Evolutionary conservation across 2,797 vertebrate genomes (phyloP).

Genomic region (Pseudochirops cupreus): DNA sequence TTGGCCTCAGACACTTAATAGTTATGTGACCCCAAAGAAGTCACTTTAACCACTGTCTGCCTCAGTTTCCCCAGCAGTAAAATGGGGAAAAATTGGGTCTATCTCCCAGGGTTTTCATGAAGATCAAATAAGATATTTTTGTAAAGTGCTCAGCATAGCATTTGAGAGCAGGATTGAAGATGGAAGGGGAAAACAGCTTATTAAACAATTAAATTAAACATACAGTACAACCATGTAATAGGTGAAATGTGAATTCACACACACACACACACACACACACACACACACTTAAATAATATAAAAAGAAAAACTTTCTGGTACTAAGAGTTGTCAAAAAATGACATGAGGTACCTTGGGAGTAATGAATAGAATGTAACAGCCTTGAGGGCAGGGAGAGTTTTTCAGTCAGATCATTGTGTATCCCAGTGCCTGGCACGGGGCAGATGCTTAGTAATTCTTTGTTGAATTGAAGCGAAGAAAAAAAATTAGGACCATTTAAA

Average conservation of each 20-base stretch:
- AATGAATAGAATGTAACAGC: not conserved
- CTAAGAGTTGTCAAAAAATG: not conserved
- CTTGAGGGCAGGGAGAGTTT: not conserved
- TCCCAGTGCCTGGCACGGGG: not conserved
- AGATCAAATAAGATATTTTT: not conserved
- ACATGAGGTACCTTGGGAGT: not conserved
- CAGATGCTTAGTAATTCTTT: conserved; percentile 3
- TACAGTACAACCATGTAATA: not conserved
- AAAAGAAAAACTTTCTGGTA: not conserved
- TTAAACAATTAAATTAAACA: no score
- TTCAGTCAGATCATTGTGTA: not conserved
- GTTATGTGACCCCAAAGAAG: not conserved
- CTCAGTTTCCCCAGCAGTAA: not conserved
- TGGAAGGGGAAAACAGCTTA: no score
- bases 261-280: no score
- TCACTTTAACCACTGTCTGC: not conserved
- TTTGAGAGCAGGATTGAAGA: not conserved
- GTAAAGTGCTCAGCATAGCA: not conserved
- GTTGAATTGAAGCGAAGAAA: not conserved
- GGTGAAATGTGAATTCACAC: not conserved
- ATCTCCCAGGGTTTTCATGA: not conserved
- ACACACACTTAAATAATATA: no score
- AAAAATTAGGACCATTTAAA: not conserved
- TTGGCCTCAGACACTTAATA: not conserved
- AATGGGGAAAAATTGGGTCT: not conserved